A percentile compares a stretch with the other conserved stretches of the same genome.
Conservation (phyloP, 2,888 invertebrate genomes). For the Leptopilina drosophilae region DNA sequence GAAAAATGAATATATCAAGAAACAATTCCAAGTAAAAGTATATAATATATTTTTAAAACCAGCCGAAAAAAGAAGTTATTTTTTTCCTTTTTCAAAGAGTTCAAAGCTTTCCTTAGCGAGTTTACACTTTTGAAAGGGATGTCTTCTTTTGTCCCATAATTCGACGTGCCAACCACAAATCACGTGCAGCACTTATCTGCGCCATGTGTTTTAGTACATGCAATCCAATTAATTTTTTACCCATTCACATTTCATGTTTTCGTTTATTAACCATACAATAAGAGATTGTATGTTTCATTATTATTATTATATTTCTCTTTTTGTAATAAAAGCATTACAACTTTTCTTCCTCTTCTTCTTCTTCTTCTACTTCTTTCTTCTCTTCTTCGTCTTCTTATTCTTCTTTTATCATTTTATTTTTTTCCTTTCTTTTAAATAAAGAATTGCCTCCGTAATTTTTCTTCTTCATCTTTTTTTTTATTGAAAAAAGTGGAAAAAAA, state of each 20-base stretch:
- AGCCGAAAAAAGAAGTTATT: not conserved
- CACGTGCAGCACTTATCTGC: constrained; percentile 35
- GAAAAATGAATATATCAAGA: not conserved
- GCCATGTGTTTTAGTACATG: constrained; percentile 18
- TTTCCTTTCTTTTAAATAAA: not conserved
- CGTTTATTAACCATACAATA: constrained; percentile 4
- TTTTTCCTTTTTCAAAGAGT: not conserved
- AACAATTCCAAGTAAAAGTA: not conserved
- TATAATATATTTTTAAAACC: not conserved
- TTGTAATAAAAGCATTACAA: too few species aligned
- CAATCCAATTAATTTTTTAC: constrained; percentile 34
- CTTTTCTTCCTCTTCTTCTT: too few species aligned
- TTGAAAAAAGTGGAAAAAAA: not conserved
- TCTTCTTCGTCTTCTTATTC: too few species aligned
- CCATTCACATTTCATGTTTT: constrained; percentile 21
- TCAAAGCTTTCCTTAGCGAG: constrained; percentile 5
- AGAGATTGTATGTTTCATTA: not conserved
- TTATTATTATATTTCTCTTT: too few species aligned
- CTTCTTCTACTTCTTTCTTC: too few species aligned
- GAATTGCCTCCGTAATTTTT: not conserved
- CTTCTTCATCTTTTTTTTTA: not conserved
- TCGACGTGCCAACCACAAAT: constrained; percentile 39
- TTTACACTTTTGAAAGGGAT: constrained; percentile 26
- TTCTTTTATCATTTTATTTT: not conserved
- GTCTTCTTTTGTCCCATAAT: constrained; percentile 39